Base-by-base conservation (phyloP, 2,797 vertebrate genomes). In the Acridotheres tristis region DNA sequence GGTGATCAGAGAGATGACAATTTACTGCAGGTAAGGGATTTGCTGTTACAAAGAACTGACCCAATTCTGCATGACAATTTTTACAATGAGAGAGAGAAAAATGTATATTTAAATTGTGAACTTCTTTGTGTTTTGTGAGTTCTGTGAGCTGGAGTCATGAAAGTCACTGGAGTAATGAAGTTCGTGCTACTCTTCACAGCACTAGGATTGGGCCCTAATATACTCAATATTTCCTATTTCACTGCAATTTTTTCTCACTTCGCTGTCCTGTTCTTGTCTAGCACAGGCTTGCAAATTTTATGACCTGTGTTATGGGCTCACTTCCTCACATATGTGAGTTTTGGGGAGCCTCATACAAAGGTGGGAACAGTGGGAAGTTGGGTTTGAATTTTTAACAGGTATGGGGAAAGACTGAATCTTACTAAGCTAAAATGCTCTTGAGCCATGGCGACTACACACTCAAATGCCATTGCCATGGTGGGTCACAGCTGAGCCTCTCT, bases 121-220 rank as follows among this genome's bases (percentile, higher is more conserved):
- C 19, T 26, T 68, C 76, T 86, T 76, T 50, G 13, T 51, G 17
- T 50, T 91, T 51, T 55, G 25, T 68, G 77, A 61, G 25, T 68
- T 93, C 53, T 73, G n/a, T 72, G 61, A 79, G 34, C 38, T 66
- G 17, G 19, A 72, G 42, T 79, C 32, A n/a, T 63, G 45, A 45
- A 86, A 89, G 63, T 55, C 63, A 23, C 27, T 5, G 30, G 32
- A 55, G n/a, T 62, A 57, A 81, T 20, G 8, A 67, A 85, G 29
- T 42, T 87, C 5, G 6, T 0, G 0, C 45, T 76, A 1, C 16
- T 74, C 36, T 89, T 38, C 0, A 3, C 1, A 3, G 59, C 55
- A 55, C 17, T 51, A 38, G 71, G 43, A 85, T 54, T 2, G 5
- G 61, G 27, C 29, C 38, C 85, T 87, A 66, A 42, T 6, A n/a